Evolutionary conservation across 2,888 invertebrate genomes (phyloP).

Genomic region (Serrognathus titanus): DNA sequence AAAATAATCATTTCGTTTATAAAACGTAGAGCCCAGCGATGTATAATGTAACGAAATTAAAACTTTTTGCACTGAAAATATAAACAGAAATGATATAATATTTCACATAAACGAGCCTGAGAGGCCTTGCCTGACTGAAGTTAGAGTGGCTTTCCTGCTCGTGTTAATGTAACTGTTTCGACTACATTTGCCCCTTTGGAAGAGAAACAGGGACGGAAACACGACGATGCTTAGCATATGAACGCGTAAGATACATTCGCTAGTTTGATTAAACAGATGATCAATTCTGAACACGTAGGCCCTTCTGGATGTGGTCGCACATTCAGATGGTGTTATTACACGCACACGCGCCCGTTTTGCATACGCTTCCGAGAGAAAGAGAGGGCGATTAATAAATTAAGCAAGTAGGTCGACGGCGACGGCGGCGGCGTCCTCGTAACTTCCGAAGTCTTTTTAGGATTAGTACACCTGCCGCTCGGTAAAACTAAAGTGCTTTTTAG

Average conservation of each 20-base stretch:
- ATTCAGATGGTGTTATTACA: neutral
- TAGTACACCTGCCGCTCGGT: conserved; percentile 2
- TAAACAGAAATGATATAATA: conserved; percentile 22
- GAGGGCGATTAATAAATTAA: neutral
- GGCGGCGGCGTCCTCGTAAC: neutral
- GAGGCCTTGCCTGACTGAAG: conserved; percentile 5
- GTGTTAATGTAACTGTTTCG: conserved; percentile 24
- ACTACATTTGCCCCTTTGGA: neutral
- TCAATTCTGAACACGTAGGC: conserved; percentile 34
- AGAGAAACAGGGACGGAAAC: neutral
- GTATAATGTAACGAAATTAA: conserved; percentile 18
- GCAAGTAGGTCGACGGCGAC: neutral
- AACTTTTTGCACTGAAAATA: conserved; percentile 23
- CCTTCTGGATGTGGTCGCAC: neutral
- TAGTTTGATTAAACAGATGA: conserved; percentile 35
- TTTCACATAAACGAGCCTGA: conserved; percentile 23
- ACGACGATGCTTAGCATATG: neutral
- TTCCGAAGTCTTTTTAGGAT: conserved; percentile 1
- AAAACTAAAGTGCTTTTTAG: neutral
- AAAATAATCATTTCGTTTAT: neutral
- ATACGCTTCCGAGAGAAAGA: neutral
- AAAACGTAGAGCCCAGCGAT: neutral
- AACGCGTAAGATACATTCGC: conserved; percentile 22
- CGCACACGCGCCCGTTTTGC: neutral
- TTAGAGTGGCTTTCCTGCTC: conserved; percentile 7